Evolutionary conservation across 2,797 vertebrate species (phyloP), one percentile per base, ranked within the genome.

Genomic region (Microctenopoma lineatum): DNA sequence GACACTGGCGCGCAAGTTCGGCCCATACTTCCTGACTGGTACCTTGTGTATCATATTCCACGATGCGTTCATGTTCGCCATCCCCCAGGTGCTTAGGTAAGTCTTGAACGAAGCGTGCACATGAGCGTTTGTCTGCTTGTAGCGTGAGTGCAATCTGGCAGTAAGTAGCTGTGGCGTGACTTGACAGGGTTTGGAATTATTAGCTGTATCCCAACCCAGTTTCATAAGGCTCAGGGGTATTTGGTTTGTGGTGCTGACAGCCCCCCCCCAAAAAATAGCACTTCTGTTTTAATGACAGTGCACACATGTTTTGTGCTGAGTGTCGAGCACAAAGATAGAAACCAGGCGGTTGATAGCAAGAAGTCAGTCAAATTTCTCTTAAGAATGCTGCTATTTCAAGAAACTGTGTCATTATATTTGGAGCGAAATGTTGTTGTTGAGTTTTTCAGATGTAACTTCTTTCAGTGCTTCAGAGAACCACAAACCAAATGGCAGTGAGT

Each of bases 21-120:
- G 93, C 15, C 93, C 92, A 0, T 92, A 94, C 69, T 98, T 98
- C 87, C 92, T 98, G 61, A 92, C 95, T 0, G 94, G 95, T 15
- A 97, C 96, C 7, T 68, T 95, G 80, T 95, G 94, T 71, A 94
- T 97, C 54, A 75, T 97, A 73, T 79, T 94, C 87, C 94, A 96
- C 1, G 96, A 98, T 32, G 78, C 93, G 75, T 97, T 98, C 92
- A 93, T 97, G 94, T 98, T 99, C 62, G 87, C 95, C 48, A 90
- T 96, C 60, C 97, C 97, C 1, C 95, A 96, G 80, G 91, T 97
- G 58, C 92, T 98, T 70, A 97, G 96, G 97, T 98, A 86, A 77
- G 93, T 88, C 41, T 46, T 7, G 3, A 39, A 21, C 5, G n/a
- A 45, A 56, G 14, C 58, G 32, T 51, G 13, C 7, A 53, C 36